Conservation (phyloP, 2,888 invertebrate species). For the Thyatira batis region DNA sequence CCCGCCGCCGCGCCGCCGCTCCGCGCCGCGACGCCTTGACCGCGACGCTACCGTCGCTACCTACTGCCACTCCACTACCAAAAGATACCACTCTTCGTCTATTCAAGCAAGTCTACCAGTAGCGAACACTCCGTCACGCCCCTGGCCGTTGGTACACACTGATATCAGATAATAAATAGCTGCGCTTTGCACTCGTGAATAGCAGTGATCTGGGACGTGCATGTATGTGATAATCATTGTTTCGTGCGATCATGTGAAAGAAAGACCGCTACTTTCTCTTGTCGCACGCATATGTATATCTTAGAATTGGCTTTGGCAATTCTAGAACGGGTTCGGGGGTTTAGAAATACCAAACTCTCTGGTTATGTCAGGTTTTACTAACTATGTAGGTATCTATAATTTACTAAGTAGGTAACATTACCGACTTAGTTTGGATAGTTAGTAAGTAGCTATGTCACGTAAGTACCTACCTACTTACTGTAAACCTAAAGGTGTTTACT, state of each 20-base stretch:
- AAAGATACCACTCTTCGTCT: background rate
- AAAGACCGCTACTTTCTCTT: background rate
- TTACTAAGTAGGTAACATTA: no score
- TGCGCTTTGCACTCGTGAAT: background rate
- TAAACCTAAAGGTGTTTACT: conserved; percentile 22
- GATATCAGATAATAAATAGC: background rate
- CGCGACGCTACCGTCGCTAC: conserved; percentile 21
- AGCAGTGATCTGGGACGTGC: background rate
- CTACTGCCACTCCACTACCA: conserved; percentile 4
- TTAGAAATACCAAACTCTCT: no score
- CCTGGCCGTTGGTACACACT: conserved; percentile 30
- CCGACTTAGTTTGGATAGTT: background rate
- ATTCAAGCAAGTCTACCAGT: background rate
- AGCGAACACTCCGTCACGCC: conserved; percentile 15
- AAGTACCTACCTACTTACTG: no score
- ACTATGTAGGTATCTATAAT: no score
- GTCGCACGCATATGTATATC: background rate
- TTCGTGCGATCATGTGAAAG: background rate
- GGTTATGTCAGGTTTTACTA: no score
- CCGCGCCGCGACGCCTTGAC: conserved; percentile 13
- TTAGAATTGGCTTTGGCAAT: no score
- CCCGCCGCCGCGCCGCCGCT: conserved; percentile 9
- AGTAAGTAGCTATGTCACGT: conserved; percentile 12
- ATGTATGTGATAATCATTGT: background rate
- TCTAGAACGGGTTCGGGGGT: no score